Conservation (phyloP, 2,797 vertebrate genomes). For the Bovichtus diacanthus region DNA sequence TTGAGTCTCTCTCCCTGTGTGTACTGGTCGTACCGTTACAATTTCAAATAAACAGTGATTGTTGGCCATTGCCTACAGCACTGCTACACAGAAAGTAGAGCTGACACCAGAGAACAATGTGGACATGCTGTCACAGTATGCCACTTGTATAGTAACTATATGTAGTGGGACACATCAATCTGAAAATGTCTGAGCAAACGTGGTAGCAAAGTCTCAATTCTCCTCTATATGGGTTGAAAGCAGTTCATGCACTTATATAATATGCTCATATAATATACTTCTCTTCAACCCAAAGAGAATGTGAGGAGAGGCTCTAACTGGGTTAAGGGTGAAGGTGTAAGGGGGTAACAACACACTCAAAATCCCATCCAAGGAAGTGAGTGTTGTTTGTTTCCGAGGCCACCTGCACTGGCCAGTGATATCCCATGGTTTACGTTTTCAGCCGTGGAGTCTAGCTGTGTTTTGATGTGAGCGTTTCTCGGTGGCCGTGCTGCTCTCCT, state of each 20-base stretch:
- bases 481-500: conserved; percentile 47
- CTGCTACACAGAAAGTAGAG: conserved; percentile 24
- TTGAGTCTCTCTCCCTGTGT: too few species aligned
- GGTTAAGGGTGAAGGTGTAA: conserved; percentile 42
- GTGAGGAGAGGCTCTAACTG: conserved; percentile 34
- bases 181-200: background rate
- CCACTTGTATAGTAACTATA: conserved; percentile 1
- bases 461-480: conserved; percentile 65
- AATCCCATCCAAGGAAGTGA: conserved; percentile 36
- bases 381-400: conserved; percentile 64
- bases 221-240: background rate
- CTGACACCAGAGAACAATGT: conserved; percentile 35
- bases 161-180: background rate
- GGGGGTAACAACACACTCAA: conserved; percentile 21
- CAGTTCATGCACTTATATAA: background rate
- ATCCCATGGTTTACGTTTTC: conserved; percentile 71
- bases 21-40: too few species aligned
- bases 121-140: conserved; percentile 26
- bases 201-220: background rate
- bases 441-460: conserved; percentile 65
- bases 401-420: conserved; percentile 65
- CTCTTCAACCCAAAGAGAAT: conserved; percentile 10
- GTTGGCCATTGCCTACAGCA: conserved; percentile 41
- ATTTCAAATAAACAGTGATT: conserved; percentile 62
- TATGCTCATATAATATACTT: background rate